phyloP scores from a whole-genome alignment of 2,888 invertebrate species.

The Drosophila kanekoi region DNA sequence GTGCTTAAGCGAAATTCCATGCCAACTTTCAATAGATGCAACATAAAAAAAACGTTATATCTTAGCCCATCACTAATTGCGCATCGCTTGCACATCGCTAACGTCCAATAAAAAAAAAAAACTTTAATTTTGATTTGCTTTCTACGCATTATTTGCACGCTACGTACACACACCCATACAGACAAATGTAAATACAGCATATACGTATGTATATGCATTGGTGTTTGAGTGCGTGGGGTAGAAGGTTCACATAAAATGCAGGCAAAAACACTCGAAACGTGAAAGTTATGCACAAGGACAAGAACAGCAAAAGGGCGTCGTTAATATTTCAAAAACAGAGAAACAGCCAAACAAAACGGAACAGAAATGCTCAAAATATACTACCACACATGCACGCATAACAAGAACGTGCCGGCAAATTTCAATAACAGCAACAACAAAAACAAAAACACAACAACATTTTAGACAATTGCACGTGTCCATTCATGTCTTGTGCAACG shows the following conservation, averaged over 20 bases:
- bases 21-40: not conserved
- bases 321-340: conserved; percentile 81
- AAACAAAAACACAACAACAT: conserved; percentile 21
- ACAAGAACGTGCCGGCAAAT: conserved; percentile 43
- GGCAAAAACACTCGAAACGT: conserved; percentile 71
- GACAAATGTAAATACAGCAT: conserved; percentile 4
- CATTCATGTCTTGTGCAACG: conserved; percentile 53
- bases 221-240: not conserved
- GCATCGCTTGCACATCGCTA: not conserved
- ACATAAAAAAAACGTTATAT: no score
- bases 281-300: conserved; percentile 69
- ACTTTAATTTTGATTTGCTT: conserved; percentile 1
- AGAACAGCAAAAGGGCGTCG: conserved; percentile 79
- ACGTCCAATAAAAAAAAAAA: not conserved
- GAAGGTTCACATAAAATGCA: conserved; percentile 69
- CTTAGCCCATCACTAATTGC: not conserved
- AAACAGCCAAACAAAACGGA: conserved; percentile 45
- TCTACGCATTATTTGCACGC: conserved; percentile 25
- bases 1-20: not conserved
- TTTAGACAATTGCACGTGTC: conserved; percentile 60
- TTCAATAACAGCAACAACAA: conserved; percentile 34
- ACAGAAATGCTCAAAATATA: conserved; percentile 21
- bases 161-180: not conserved
- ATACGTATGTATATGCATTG: no score
- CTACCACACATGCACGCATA: not conserved